Conservation (phyloP, 2,797 vertebrate genomes). For the Prionace glauca region DNA sequence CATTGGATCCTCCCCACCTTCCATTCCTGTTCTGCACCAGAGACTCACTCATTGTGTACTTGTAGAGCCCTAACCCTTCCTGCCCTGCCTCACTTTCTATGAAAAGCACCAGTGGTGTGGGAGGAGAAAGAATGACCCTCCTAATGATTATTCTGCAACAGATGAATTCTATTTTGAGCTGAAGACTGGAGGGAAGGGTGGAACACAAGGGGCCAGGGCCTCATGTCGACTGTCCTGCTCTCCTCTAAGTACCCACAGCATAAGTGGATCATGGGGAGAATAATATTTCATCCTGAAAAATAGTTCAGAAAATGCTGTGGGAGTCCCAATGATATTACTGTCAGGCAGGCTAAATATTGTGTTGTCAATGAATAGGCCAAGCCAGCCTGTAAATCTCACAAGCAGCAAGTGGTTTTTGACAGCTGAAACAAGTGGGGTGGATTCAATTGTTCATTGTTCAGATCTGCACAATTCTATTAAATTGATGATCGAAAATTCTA, state of each 20-base stretch:
- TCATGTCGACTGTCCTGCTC: background rate
- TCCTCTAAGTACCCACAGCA: background rate
- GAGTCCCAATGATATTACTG: background rate
- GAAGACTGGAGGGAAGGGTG: background rate
- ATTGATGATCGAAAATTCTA: background rate
- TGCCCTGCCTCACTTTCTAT: background rate
- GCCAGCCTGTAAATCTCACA: background rate
- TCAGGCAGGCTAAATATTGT: background rate
- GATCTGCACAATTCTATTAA: background rate
- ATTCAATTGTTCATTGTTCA: background rate
- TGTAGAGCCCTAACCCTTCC: too few species aligned
- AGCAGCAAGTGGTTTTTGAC: background rate
- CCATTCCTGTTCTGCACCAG: too few species aligned
- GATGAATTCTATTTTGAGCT: background rate
- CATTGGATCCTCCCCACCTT: too few species aligned
- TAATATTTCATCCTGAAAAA: background rate
- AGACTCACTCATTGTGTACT: too few species aligned
- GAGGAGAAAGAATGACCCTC: background rate
- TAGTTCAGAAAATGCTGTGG: background rate
- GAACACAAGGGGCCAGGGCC: background rate
- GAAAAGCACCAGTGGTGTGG: background rate
- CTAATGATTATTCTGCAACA: background rate
- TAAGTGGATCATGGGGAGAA: background rate
- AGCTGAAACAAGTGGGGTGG: background rate
- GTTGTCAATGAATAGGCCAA: background rate